Conservation (phyloP, 2,113 vertebrate genomes). For the Parotia lawesii region DNA sequence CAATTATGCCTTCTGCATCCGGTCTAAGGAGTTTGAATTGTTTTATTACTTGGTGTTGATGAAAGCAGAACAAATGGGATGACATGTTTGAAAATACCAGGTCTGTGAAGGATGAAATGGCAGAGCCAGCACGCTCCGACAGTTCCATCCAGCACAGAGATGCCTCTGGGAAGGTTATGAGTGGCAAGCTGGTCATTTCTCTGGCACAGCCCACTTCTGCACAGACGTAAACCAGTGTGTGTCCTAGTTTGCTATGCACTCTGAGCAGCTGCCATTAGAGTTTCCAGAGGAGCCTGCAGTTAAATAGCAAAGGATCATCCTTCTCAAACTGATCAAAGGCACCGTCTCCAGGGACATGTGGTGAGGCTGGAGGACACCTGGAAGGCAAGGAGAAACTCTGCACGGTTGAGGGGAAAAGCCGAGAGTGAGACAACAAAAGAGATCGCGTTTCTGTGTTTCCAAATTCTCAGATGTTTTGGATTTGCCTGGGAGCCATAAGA, state of each 20-base stretch:
- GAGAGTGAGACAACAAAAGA: background rate
- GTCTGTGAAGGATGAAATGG: conserved; percentile 33
- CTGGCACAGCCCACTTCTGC: conserved; percentile 48
- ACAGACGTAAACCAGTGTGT: conserved; percentile 42
- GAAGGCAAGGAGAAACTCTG: conserved; percentile 31
- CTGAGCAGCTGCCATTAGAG: conserved; percentile 9
- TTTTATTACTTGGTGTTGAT: conserved; percentile 12
- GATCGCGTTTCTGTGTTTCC: background rate
- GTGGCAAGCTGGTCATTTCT: conserved; percentile 38
- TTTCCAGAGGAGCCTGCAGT: conserved; percentile 11
- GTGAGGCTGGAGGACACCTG: conserved; percentile 33
- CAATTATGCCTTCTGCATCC: background rate
- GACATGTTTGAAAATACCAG: conserved; percentile 63
- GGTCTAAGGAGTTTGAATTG: background rate
- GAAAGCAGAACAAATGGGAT: conserved; percentile 66
- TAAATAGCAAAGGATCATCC: conserved; percentile 33
- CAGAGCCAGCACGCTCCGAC: background rate
- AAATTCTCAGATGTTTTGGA: conserved; percentile 43
- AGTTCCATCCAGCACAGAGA: conserved; percentile 50
- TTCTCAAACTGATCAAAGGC: conserved; percentile 1
- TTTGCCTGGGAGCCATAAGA: conserved; percentile 37
- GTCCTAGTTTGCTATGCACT: conserved; percentile 41
- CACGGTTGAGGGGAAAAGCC: background rate
- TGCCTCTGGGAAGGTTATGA: conserved; percentile 63
- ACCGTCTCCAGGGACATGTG: background rate